Base-by-base conservation (phyloP, 2,888 invertebrate genomes). In the Isotomurus palustris region DNA sequence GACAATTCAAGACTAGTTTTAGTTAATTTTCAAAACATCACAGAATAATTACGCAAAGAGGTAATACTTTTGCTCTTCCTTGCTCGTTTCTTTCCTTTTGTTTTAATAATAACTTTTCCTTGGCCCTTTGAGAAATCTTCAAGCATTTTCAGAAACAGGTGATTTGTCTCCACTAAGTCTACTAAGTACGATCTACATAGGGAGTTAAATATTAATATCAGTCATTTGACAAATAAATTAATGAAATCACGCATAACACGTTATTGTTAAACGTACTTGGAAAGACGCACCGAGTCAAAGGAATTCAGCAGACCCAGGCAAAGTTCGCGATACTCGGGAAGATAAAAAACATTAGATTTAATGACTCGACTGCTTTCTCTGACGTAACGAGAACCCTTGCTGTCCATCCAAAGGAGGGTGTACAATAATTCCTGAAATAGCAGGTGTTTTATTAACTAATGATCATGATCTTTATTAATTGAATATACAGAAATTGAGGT, bases 241-340 rank as follows among this genome's bases (percentile, higher is more conserved):
- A n/a, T n/a, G n/a, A n/a, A n/a, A n/a, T n/a, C n/a, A n/a, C n/a
- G n/a, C n/a, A 22, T 14, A 32, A 49, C 36, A 48, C 25, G 32
- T 69, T 76, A n/a, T n/a, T n/a, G n/a, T n/a, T n/a, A n/a, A n/a
- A n/a, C n/a, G n/a, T n/a, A 86, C 90, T 85, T 84, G 59, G 93
- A 88, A 83, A 91, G 87, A 78, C 88, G 87, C 69, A 83, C 78
- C 73, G 91, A 88, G 73, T 93, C 87, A 77, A 86, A 97, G 72
- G 83, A 84, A 67, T 87, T 80, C 72, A 95, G 78, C 67, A 92
- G 83, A 50, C 83, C 82, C 56, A 92, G 78, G 72, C 92, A 83
- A 68, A 92, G 84, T 76, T 97, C 96, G 64, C 96, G 82, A 76
- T 95, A 95, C 76, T 97, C 96, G 71, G 89, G 80, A 44, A 93